Percentiles rank a stretch among this genome's conserved stretches.
These are phyloP conservation scores for Nemurella pictetii DNA, from an alignment of 2,888 invertebrate genomes.

Conservation along the genomic window DNA sequence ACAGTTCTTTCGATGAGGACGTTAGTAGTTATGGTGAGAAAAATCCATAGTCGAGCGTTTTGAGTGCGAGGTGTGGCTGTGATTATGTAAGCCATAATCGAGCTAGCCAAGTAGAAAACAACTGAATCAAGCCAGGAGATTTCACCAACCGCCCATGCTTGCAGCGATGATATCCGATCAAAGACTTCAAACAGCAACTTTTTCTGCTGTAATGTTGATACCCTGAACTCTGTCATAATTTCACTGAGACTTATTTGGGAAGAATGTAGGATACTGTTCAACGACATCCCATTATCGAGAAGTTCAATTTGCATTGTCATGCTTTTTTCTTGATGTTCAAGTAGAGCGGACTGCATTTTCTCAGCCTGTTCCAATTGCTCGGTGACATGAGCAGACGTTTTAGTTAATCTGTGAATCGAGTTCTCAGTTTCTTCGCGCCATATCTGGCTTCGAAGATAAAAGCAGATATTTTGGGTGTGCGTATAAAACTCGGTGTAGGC, in stretches of 20 bases:
- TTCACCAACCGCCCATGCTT: slow-evolving; percentile 65
- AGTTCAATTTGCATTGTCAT: slow-evolving; percentile 56
- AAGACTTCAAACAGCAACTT: slow-evolving; percentile 60
- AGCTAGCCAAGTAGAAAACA: slow-evolving; percentile 59
- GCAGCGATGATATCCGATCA: slow-evolving; percentile 58
- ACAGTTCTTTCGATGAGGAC: slow-evolving; percentile 55
- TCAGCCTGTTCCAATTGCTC: slow-evolving; percentile 55
- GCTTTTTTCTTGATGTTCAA: slow-evolving; percentile 55
- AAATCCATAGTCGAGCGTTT: slow-evolving; percentile 60
- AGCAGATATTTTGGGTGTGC: slow-evolving; percentile 68
- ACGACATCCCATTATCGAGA: slow-evolving; percentile 56
- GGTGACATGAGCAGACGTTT: slow-evolving; percentile 52
- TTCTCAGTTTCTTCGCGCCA: slow-evolving; percentile 65
- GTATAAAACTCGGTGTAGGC: slow-evolving; percentile 68
- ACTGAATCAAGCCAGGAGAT: slow-evolving; percentile 65
- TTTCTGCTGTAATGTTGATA: slow-evolving; percentile 59
- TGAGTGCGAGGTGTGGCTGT: slow-evolving; percentile 60
- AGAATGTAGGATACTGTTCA: slow-evolving; percentile 56
- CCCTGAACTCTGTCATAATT: slow-evolving; percentile 56
- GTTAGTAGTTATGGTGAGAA: slow-evolving; percentile 57
- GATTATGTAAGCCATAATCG: slow-evolving; percentile 58
- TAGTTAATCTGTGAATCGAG: slow-evolving; percentile 53
- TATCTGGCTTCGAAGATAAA: slow-evolving; percentile 63
- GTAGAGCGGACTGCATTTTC: slow-evolving; percentile 53
- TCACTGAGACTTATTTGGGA: slow-evolving; percentile 54